Conservation (phyloP, 2,113 vertebrate genomes). For the Isichthys henryi region DNA sequence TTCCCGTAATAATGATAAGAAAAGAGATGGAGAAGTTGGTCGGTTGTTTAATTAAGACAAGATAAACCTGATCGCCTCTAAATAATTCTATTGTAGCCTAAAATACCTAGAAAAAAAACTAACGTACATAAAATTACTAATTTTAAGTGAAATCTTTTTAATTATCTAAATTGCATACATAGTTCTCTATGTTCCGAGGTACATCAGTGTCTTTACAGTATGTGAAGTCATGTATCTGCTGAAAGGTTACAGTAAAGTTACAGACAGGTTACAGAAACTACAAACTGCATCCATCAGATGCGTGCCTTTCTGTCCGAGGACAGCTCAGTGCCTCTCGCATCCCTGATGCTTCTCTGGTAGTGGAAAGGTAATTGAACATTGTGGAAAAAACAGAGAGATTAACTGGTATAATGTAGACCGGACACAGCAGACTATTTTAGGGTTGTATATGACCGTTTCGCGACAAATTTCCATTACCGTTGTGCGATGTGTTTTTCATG, state of each 20-base stretch:
- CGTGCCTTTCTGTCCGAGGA: not conserved
- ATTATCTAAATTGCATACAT: not conserved
- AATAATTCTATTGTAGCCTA: too few relatives aligned
- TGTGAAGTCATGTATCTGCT: not conserved
- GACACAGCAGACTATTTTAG: not conserved
- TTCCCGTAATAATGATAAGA: conserved; percentile 16
- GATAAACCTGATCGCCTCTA: not conserved
- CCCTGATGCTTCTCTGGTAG: not conserved
- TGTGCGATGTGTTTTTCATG: not conserved
- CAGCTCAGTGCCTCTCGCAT: not conserved
- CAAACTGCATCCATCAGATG: not conserved
- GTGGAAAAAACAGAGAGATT: not conserved
- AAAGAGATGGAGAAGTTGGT: conserved; percentile 54
- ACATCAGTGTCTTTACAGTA: not conserved
- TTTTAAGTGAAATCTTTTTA: not conserved
- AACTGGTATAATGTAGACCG: not conserved
- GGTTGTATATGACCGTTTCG: not conserved
- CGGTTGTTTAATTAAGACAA: not conserved
- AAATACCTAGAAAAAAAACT: too few relatives aligned
- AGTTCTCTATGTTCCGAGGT: not conserved
- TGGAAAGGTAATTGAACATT: not conserved
- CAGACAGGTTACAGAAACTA: not conserved
- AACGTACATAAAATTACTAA: not conserved
- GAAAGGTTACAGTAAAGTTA: not conserved
- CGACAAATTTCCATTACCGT: not conserved